Evolutionary conservation across 2,888 invertebrate species (phyloP), one percentile per base, ranked within the genome.

Genomic region (Cephus runcator): DNA sequence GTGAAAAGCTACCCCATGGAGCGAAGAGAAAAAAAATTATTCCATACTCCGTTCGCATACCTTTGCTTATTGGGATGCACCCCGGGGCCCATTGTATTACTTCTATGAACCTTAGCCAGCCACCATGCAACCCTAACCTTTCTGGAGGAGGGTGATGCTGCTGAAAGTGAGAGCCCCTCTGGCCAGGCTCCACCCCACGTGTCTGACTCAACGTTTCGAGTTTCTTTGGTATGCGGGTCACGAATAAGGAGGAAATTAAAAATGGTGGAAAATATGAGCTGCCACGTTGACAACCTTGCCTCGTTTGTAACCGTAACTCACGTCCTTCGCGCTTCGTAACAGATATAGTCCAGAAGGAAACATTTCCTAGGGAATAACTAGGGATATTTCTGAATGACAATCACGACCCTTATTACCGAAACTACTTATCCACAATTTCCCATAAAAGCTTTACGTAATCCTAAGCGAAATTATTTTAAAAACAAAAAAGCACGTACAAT

Each of bases 1-100:
- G 89, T 91, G 87, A 90, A 91, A 90, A 90, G 84, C 83, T 79
- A 79, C 81, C 83, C 79, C 81, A 81, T 82, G 69, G 36, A 74
- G 73, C 34, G 69, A 12, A 15, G 75, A 76, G 76, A 69, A 71
- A 75, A 75, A 79, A 78, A 81, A 81, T 79, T 76, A 78, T 77
- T 81, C 77, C 76, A 75, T 76, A 69, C 56, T 69, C 80, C 40
- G 73, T 77, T 80, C 82, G 82, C 81, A 84, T 88, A 82, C 85
- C 84, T 85, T 80, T 79, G 77, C 83, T 82, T 84, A 85, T 85
- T 84, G 86, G 83, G 83, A 83, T 86, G 85, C 89, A 88, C 89
- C 88, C 88, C 79, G 84, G 85, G 86, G 83, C 81, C 87, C 83
- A 88, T 89, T 88, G 87, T 86, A 81, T 76, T 77, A 79, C 78